phyloP scores from a whole-genome alignment of 2,888 invertebrate species.

The Octonoba sinensis region DNA sequence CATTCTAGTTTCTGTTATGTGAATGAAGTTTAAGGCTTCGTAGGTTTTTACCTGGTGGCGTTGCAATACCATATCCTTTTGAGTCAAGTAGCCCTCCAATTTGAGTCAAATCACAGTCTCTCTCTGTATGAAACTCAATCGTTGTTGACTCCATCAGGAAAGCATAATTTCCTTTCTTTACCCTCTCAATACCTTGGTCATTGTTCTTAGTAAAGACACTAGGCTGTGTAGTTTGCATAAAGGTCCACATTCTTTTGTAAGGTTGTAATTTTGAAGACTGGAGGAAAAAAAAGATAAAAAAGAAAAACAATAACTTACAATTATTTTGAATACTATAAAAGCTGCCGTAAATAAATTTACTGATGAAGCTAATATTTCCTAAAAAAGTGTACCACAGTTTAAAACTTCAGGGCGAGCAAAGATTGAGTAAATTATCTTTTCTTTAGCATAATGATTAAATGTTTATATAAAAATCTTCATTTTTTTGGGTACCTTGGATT shows the following conservation, averaged over 20 bases:
- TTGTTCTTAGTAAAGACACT: conserved; percentile 77
- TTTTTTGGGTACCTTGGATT: too few relatives aligned
- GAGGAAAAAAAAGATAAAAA: not conserved
- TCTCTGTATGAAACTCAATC: conserved; percentile 72
- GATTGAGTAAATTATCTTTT: too few relatives aligned
- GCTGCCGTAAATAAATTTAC: not conserved
- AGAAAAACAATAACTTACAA: not conserved
- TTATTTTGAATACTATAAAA: not conserved
- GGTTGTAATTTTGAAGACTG: conserved; percentile 86
- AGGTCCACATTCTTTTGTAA: conserved; percentile 74
- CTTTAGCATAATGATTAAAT: too few relatives aligned
- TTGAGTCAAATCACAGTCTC: conserved; percentile 73
- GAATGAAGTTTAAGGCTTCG: not conserved
- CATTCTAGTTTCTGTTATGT: not conserved
- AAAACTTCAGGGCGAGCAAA: too few relatives aligned
- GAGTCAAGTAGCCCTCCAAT: conserved; percentile 75
- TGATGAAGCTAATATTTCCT: not conserved
- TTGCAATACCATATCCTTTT: conserved; percentile 95
- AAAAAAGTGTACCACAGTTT: not conserved
- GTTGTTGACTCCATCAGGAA: conserved; percentile 73
- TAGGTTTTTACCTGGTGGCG: conserved; percentile 83
- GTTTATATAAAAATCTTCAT: too few relatives aligned
- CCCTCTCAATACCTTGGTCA: conserved; percentile 72
- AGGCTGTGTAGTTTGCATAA: conserved; percentile 72
- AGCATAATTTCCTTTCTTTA: conserved; percentile 72